A percentile compares a stretch with the other conserved stretches of the same genome.
phyloP scores from a whole-genome alignment of 2,888 invertebrate species.

The Rutpela maculata region DNA sequence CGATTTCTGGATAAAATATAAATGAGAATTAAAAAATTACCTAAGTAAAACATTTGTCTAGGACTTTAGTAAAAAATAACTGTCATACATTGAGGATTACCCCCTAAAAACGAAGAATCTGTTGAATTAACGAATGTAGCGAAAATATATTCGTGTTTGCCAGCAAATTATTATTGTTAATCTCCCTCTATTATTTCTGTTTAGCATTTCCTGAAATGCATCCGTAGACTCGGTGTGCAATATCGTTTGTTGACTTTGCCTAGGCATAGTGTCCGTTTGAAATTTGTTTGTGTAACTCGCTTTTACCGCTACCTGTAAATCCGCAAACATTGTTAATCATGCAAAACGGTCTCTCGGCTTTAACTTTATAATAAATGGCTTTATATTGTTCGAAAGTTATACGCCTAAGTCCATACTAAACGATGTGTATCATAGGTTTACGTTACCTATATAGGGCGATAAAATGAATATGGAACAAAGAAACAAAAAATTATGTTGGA shows the following conservation, averaged over 20 bases:
- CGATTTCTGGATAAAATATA: no score
- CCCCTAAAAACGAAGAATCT: no score
- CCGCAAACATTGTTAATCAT: conserved; percentile 23
- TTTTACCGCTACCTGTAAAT: no score
- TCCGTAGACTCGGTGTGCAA: background rate
- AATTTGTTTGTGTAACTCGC: background rate
- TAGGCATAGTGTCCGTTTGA: background rate
- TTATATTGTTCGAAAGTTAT: conserved; percentile 19
- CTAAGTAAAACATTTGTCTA: no score
- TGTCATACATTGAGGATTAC: no score
- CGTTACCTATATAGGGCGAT: background rate
- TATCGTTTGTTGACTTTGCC: background rate
- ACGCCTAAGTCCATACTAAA: conserved; percentile 7
- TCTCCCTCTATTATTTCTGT: background rate
- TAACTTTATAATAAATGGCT: conserved; percentile 23
- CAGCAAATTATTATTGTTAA: no score
- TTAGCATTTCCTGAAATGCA: background rate
- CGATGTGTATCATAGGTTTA: conserved; percentile 16
- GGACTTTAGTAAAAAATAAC: no score
- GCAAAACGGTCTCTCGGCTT: conserved; percentile 10
- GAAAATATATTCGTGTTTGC: no score
- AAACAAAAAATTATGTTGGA: background rate
- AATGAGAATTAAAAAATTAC: no score
- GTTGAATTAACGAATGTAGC: no score
- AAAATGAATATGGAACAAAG: background rate